Evolutionary conservation across 2,888 invertebrate species (phyloP).

Genomic region (Pollenia amentaria): DNA sequence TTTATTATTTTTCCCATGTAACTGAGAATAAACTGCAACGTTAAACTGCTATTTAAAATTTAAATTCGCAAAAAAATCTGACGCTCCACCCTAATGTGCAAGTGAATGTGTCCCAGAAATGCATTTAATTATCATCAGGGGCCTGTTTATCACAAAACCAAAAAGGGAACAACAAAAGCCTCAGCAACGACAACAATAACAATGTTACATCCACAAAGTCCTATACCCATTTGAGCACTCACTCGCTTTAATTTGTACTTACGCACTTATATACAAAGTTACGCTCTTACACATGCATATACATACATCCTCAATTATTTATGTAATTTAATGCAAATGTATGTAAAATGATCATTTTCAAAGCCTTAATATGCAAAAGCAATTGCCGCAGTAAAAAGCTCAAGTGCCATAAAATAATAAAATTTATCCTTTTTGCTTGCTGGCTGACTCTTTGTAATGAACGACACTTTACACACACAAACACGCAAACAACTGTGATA

Average conservation of each 20-base stretch:
- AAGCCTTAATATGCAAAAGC: conserved; percentile 67
- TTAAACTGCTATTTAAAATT: too few species aligned
- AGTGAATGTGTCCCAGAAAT: conserved; percentile 53
- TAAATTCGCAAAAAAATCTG: too few species aligned
- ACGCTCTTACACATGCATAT: background rate
- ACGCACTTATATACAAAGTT: background rate
- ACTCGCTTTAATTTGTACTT: conserved; percentile 33
- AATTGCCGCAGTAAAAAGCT: conserved; percentile 70
- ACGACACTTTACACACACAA: conserved; percentile 23
- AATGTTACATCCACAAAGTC: conserved; percentile 40
- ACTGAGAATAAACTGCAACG: too few species aligned
- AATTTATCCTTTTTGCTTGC: conserved; percentile 61
- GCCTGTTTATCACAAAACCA: conserved; percentile 59
- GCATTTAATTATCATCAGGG: conserved; percentile 71
- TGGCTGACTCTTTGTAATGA: conserved; percentile 46
- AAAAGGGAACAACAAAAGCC: conserved; percentile 25
- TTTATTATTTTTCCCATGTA: too few species aligned
- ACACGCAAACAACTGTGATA: background rate
- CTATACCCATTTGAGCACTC: conserved; percentile 29
- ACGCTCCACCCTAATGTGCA: background rate
- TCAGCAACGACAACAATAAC: conserved; percentile 9
- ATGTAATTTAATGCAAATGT: conserved; percentile 66
- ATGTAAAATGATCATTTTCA: conserved; percentile 61
- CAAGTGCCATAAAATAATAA: conserved; percentile 71
- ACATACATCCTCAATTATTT: conserved; percentile 61